A percentile compares a stretch with the other conserved stretches of the same genome.
phyloP scores from a whole-genome alignment of 1,140 invertebrate species.

The Drosophila varians region DNA sequence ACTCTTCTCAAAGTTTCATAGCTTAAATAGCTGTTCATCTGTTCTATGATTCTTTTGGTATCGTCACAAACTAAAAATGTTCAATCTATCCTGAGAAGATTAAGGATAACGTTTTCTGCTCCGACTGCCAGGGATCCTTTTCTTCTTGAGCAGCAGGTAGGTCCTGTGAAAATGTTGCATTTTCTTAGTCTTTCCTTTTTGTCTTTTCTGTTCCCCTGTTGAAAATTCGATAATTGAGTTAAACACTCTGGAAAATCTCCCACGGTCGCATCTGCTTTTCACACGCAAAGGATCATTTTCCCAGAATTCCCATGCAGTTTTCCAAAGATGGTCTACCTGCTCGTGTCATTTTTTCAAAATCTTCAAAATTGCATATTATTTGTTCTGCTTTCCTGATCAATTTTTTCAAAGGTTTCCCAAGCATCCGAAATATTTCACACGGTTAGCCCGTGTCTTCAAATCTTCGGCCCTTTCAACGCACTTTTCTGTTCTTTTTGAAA shows the following conservation, averaged over 20 bases:
- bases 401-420: slow-evolving; percentile 25
- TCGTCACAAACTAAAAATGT: neutral
- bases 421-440: slow-evolving; percentile 38
- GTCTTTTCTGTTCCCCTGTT: slow-evolving; percentile 8
- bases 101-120: slow-evolving; percentile 4
- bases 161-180: neutral
- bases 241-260: slow-evolving; percentile 14
- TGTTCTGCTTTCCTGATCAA: slow-evolving; percentile 5
- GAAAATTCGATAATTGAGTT: neutral
- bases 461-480: neutral
- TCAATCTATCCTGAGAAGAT: slow-evolving; percentile 13
- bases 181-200: neutral
- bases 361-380: neutral
- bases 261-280: slow-evolving; percentile 10
- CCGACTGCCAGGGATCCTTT: neutral
- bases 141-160: neutral
- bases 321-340: slow-evolving; percentile 21
- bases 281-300: slow-evolving; percentile 15
- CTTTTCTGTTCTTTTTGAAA: slow-evolving; percentile 3
- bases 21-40: slow-evolving; percentile 14
- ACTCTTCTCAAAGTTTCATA: neutral
- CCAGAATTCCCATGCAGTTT: slow-evolving; percentile 17
- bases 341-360: slow-evolving; percentile 14
- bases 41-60: slow-evolving; percentile 8
- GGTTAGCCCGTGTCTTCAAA: slow-evolving; percentile 32